These are phyloP conservation scores for Aleiodes leptofemur DNA, from an alignment of 2,888 invertebrate genomes.

Conservation along the genomic window DNA sequence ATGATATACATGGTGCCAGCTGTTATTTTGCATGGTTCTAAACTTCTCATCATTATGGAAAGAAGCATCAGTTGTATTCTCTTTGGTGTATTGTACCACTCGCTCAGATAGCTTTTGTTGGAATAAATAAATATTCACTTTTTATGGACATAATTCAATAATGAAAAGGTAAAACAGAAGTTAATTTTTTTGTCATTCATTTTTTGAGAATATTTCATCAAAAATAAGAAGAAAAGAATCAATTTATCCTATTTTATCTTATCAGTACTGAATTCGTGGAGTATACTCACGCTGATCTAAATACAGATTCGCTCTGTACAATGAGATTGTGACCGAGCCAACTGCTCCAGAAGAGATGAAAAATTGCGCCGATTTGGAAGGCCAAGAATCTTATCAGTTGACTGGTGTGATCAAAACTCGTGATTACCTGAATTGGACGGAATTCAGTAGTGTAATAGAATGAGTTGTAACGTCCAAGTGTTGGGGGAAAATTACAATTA, in stretches of 20 bases:
- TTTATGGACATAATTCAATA: neutral
- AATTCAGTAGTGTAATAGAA: neutral
- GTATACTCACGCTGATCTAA: slow-evolving; percentile 45
- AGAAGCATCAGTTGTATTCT: slow-evolving; percentile 42
- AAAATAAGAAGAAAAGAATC: too few relatives aligned
- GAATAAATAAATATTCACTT: neutral
- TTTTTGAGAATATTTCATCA: too few relatives aligned
- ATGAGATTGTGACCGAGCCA: slow-evolving; percentile 52
- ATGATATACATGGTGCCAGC: slow-evolving; percentile 49
- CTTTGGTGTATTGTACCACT: slow-evolving; percentile 50
- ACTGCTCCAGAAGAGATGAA: slow-evolving; percentile 52
- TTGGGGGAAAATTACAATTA: too few relatives aligned
- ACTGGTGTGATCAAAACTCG: slow-evolving; percentile 40
- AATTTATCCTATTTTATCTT: too few relatives aligned
- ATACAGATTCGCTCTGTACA: slow-evolving; percentile 47
- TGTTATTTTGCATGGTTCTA: slow-evolving; percentile 47
- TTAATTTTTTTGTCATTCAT: neutral
- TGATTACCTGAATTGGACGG: slow-evolving; percentile 26
- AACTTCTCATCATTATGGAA: slow-evolving; percentile 48
- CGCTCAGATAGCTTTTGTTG: slow-evolving; percentile 46
- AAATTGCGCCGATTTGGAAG: slow-evolving; percentile 41
- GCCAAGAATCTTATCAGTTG: slow-evolving; percentile 44
- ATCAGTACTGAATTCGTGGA: neutral
- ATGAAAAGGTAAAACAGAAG: neutral
- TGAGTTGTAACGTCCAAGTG: too few relatives aligned